A percentile compares a stretch with the other conserved stretches of the same genome.
Conservation (phyloP, 2,113 vertebrate genomes). For the Xenopus tropicalis region UCB_Xtro_10.0 CM004450.2:43802001-43802500, state of each 20-base stretch:
- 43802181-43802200: no score
- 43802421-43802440: constrained; percentile 64
- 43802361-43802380: constrained; percentile 59
- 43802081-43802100: no score
- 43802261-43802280: constrained; percentile 72
- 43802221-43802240: constrained; percentile 65
- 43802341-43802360: constrained; percentile 67
- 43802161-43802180: no score
- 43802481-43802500: constrained; percentile 68
- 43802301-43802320: constrained; percentile 59
- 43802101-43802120: no score
- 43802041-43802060: no score
- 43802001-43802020: no score
- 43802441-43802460: constrained; percentile 65
- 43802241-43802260: constrained; percentile 74
- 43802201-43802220: constrained; percentile 53
- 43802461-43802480: constrained; percentile 62
- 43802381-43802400: constrained; percentile 64
- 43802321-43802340: constrained; percentile 67
- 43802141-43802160: no score
- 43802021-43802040: no score
- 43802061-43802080: no score
- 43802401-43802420: constrained; percentile 58
- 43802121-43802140: no score
- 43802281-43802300: constrained; percentile 74